Conservation (phyloP, 2,797 vertebrate species). For the Cichlasoma orientale region DNA sequence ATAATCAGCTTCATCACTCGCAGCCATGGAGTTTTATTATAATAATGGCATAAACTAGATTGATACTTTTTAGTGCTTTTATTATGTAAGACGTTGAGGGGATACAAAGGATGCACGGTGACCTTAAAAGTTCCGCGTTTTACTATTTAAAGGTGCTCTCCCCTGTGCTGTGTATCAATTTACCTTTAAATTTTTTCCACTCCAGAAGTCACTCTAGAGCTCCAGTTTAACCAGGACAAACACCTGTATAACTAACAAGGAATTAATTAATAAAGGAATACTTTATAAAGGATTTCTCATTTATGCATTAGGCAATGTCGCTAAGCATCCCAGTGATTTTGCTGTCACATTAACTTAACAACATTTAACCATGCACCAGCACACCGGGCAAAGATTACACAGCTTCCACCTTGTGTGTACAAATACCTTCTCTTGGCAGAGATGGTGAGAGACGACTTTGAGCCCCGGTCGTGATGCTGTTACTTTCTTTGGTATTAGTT, state of each 20-base stretch:
- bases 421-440: conserved; percentile 47
- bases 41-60: not conserved
- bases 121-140: conserved; percentile 28
- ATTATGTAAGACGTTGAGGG: not conserved
- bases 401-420: conserved; percentile 14
- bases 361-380: conserved; percentile 36
- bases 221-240: conserved; percentile 17
- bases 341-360: conserved; percentile 65
- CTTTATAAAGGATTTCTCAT: not conserved
- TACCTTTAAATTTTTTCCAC: conserved; percentile 49
- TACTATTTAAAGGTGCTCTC: conserved; percentile 40
- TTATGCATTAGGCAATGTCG: conserved; percentile 12
- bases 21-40: not conserved
- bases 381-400: conserved; percentile 36
- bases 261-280: not conserved
- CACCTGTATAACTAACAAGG: not conserved
- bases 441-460: conserved; percentile 45
- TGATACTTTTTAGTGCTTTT: not conserved
- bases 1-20: not conserved
- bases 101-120: conserved; percentile 4
- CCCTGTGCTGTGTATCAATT: conserved; percentile 57
- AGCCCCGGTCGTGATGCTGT: conserved; percentile 36
- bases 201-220: conserved; percentile 6
- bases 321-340: conserved; percentile 42
- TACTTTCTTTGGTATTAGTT: conserved; percentile 56